Percentiles rank a stretch among this genome's conserved stretches.
Conservation (phyloP, 1,140 invertebrate genomes). For the Metaphire vulgaris region DNA sequence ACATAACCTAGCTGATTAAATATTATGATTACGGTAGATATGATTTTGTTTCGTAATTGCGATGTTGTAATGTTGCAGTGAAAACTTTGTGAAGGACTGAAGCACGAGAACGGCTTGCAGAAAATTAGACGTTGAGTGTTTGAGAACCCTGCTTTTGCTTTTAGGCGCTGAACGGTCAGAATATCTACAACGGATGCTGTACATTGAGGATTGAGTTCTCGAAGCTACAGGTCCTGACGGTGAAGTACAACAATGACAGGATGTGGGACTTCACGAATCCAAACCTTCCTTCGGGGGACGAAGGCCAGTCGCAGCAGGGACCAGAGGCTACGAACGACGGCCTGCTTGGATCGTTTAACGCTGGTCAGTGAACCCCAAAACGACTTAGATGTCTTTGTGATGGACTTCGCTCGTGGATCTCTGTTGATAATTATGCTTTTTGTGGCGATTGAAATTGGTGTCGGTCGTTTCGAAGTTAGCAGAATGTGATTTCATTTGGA, state of each 20-base stretch:
- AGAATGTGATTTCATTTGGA: no score
- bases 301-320: slow-evolving; percentile 45
- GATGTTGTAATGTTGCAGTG: no score
- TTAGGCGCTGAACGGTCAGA: slow-evolving; percentile 90
- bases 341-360: slow-evolving; percentile 13
- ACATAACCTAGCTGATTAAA: no score
- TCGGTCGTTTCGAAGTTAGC: no score
- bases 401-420: not conserved
- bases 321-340: slow-evolving; percentile 8
- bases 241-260: slow-evolving; percentile 99
- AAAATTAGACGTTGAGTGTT: no score
- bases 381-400: not conserved
- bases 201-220: slow-evolving; percentile 97
- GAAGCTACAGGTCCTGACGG: slow-evolving; percentile 92
- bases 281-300: slow-evolving; percentile 84
- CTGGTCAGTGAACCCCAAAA: not conserved
- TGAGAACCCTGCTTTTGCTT: no score
- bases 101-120: no score
- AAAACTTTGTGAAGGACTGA: no score
- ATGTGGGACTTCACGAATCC: slow-evolving; percentile 98
- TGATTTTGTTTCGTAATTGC: no score
- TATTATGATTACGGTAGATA: no score
- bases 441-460: not conserved
- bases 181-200: slow-evolving; percentile 98
- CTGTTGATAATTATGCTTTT: not conserved